Conservation (phyloP, 2,113 vertebrate species). For the Toxostoma redivivum region DNA sequence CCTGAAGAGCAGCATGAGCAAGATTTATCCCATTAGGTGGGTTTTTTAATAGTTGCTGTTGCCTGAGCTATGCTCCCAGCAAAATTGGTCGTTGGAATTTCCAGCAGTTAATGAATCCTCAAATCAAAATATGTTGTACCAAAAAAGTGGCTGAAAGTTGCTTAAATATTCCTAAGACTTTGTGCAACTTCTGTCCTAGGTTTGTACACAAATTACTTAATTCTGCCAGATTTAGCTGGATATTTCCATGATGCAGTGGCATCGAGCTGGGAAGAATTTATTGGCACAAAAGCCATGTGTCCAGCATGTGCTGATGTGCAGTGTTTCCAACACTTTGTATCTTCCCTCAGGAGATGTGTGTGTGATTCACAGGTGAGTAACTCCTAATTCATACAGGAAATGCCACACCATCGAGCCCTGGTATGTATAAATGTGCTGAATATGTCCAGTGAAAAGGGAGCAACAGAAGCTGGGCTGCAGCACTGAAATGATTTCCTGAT, state of each 20-base stretch:
- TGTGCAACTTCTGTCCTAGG: neutral
- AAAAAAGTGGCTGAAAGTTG: neutral
- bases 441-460: neutral
- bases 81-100: neutral
- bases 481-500: neutral
- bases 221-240: neutral
- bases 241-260: neutral
- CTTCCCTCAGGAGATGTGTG: neutral
- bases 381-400: neutral
- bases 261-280: neutral
- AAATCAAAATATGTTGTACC: neutral
- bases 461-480: neutral
- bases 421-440: fast-evolving
- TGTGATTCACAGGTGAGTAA: neutral
- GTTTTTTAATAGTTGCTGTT: neutral
- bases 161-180: neutral
- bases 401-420: neutral
- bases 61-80: neutral
- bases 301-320: fast-evolving
- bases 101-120: neutral
- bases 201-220: neutral
- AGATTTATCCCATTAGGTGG: neutral
- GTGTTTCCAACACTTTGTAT: neutral
- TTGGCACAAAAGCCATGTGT: neutral
- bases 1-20: neutral